Conservation (phyloP, 2,113 vertebrate species). For the Lepisosteus osseus region DNA sequence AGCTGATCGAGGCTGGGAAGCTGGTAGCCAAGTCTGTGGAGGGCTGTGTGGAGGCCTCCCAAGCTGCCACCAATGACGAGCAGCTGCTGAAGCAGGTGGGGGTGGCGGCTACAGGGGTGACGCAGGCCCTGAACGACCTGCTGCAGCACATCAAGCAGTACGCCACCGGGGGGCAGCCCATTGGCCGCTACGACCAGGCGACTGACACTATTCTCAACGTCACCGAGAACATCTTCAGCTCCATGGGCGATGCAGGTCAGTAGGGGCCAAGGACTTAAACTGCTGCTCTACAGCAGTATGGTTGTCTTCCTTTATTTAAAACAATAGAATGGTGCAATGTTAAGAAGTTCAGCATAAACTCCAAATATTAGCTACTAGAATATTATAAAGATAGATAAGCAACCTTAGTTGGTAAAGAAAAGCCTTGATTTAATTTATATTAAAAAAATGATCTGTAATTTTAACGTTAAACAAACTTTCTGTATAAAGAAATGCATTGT, state of each 20-base stretch:
- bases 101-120: slow-evolving; percentile 83
- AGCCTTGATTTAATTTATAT: too few species aligned
- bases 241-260: slow-evolving; percentile 93
- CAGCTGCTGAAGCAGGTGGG: slow-evolving; percentile 92
- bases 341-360: too few species aligned
- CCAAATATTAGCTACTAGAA: too few species aligned
- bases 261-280: background rate
- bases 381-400: too few species aligned
- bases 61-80: slow-evolving; percentile 82
- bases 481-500: too few species aligned
- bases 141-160: slow-evolving; percentile 94
- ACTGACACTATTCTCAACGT: slow-evolving; percentile 92
- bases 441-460: too few species aligned
- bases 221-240: slow-evolving; percentile 96
- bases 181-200: slow-evolving; percentile 90
- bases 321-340: too few species aligned
- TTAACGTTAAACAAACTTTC: too few species aligned
- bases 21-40: slow-evolving; percentile 94
- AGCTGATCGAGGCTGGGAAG: slow-evolving; percentile 89
- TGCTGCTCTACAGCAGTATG: too few species aligned
- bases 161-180: slow-evolving; percentile 80
- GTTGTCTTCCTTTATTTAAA: too few species aligned
- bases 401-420: too few species aligned
- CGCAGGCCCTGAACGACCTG: slow-evolving; percentile 90
- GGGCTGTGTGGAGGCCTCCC: slow-evolving; percentile 88